These are phyloP conservation scores for Aldabrachelys gigantea DNA, from an alignment of 2,113 vertebrate species.

Conservation along the genomic window DNA sequence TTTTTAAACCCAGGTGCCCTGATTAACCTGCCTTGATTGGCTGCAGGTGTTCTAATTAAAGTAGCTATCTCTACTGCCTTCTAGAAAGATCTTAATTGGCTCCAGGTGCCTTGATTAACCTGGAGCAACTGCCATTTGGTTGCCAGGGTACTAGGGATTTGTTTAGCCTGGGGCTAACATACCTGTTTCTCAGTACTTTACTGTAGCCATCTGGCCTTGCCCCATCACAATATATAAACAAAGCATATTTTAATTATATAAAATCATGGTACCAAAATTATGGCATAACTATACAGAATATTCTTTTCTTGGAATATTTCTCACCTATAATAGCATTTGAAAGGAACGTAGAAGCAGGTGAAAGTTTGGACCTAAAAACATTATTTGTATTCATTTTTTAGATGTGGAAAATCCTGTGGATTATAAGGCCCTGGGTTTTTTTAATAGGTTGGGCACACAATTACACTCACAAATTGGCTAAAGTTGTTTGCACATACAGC, in stretches of 20 bases:
- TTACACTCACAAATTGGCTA: background rate
- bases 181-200: no score
- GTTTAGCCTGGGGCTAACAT: no score
- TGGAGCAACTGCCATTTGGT: no score
- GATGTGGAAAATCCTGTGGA: background rate
- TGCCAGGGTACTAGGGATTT: no score
- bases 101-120: no score
- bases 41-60: no score
- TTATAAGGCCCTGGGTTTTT: background rate
- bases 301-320: background rate
- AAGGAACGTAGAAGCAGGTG: background rate
- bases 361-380: background rate
- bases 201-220: no score
- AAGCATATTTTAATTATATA: background rate
- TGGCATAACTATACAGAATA: background rate
- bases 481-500: background rate
- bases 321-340: background rate
- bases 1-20: no score
- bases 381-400: background rate
- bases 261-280: background rate
- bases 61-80: no score
- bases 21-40: no score
- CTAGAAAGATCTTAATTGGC: no score
- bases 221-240: background rate
- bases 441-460: background rate